Conservation (phyloP, 2,888 invertebrate species). For the Electrophaes corylata region DNA sequence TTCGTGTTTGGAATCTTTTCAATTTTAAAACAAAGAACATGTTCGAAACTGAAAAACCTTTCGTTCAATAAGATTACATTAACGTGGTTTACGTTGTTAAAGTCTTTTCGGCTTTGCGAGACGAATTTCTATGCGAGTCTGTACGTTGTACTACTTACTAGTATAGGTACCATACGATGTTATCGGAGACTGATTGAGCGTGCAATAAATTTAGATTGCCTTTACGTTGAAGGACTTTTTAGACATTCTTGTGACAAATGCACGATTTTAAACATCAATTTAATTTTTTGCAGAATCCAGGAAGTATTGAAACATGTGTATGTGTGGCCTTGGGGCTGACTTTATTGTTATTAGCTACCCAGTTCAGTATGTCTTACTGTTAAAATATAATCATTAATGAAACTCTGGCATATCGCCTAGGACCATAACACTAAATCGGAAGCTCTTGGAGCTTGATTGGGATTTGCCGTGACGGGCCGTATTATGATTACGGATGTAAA, state of each 20-base stretch:
- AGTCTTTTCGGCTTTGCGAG: conserved; percentile 45
- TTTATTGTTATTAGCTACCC: background rate
- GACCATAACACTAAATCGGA: conserved; percentile 36
- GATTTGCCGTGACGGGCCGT: conserved; percentile 31
- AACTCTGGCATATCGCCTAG: conserved; percentile 35
- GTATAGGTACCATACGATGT: conserved; percentile 52
- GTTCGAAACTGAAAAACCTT: conserved; percentile 31
- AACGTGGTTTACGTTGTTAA: conserved; percentile 35
- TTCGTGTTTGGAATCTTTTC: conserved; percentile 6
- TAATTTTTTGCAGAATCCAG: background rate
- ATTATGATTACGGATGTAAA: conserved; percentile 21
- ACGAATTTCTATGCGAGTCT: conserved; percentile 48
- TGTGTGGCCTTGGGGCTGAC: background rate
- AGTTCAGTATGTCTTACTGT: conserved; percentile 23
- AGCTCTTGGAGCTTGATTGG: conserved; percentile 34
- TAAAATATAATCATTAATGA: conserved; percentile 37
- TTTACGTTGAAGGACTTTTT: conserved; percentile 51
- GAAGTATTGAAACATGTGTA: background rate
- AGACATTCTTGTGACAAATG: conserved; percentile 35
- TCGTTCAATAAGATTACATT: conserved; percentile 36
- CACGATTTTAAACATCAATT: conserved; percentile 10
- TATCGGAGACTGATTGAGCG: conserved; percentile 65
- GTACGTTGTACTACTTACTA: conserved; percentile 37
- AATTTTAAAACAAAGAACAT: conserved; percentile 30
- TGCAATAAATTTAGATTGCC: conserved; percentile 67